phyloP scores from a whole-genome alignment of 1,140 invertebrate genomes.

The Drosophila asahinai region DNA sequence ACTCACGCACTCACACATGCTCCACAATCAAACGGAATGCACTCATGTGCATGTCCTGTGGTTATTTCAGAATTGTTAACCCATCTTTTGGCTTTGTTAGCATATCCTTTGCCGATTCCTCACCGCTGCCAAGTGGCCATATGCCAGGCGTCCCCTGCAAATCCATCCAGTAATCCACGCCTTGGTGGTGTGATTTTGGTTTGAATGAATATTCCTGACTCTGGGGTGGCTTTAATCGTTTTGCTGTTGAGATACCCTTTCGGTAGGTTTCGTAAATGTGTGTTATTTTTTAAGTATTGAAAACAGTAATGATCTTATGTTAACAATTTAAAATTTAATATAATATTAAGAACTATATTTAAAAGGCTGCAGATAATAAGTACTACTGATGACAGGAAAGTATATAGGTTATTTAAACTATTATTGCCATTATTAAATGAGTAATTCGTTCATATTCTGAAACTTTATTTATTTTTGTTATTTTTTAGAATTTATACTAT shows the following conservation, averaged over 20 bases:
- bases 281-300: background rate
- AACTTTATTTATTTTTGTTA: too few relatives aligned
- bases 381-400: too few relatives aligned
- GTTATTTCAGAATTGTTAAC: constrained; percentile 72
- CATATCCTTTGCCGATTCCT: constrained; percentile 61
- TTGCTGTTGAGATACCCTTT: constrained; percentile 29
- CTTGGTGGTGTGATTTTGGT: constrained; percentile 48
- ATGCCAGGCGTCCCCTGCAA: constrained; percentile 58
- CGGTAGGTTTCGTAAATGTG: background rate
- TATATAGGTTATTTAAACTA: too few relatives aligned
- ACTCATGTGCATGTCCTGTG: constrained; percentile 80
- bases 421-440: too few relatives aligned
- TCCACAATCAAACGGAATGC: constrained; percentile 63
- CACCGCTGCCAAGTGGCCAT: constrained; percentile 62
- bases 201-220: constrained; percentile 2
- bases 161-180: constrained; percentile 30
- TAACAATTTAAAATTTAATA: too few relatives aligned
- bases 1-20: constrained; percentile 48
- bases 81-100: constrained; percentile 53
- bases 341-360: too few relatives aligned
- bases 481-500: too few relatives aligned
- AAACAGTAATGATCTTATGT: background rate
- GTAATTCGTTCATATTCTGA: too few relatives aligned
- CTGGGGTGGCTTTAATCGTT: constrained; percentile 42
- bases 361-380: too few relatives aligned